phyloP scores from a whole-genome alignment of 1,140 invertebrate species.

The Drosophila elegans region DNA sequence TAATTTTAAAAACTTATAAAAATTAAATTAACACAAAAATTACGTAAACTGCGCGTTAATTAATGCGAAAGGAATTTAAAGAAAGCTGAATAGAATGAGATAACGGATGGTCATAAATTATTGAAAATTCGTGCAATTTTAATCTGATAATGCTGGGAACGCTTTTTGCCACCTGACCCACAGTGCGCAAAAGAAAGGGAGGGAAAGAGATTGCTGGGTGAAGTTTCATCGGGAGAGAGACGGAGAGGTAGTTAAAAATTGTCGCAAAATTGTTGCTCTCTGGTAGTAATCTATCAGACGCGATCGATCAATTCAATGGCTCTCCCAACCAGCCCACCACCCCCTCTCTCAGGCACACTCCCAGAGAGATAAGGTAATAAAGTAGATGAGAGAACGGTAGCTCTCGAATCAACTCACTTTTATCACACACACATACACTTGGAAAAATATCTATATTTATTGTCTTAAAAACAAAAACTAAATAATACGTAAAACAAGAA shows the following conservation, averaged over 20 bases:
- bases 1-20: not conserved
- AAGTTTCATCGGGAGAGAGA: conserved; percentile 3
- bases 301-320: conserved; percentile 60
- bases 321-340: conserved; percentile 21
- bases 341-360: not conserved
- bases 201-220: not conserved
- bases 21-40: not conserved
- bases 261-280: conserved; percentile 31
- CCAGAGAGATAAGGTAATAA: conserved; percentile 19
- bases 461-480: too few relatives aligned
- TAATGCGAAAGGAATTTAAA: conserved; percentile 2
- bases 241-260: conserved; percentile 12
- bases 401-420: conserved; percentile 28
- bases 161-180: conserved; percentile 26
- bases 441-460: not conserved
- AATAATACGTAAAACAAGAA: too few relatives aligned
- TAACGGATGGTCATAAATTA: conserved; percentile 33
- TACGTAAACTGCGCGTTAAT: not conserved
- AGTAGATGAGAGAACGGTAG: conserved; percentile 22
- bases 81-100: not conserved
- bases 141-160: conserved; percentile 35
- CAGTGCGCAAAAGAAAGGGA: conserved; percentile 25
- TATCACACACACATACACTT: conserved; percentile 36
- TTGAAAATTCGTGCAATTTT: conserved; percentile 16
- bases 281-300: conserved; percentile 46